phyloP scores from a whole-genome alignment of 2,888 invertebrate species.

The Platycheirus albimanus region DNA sequence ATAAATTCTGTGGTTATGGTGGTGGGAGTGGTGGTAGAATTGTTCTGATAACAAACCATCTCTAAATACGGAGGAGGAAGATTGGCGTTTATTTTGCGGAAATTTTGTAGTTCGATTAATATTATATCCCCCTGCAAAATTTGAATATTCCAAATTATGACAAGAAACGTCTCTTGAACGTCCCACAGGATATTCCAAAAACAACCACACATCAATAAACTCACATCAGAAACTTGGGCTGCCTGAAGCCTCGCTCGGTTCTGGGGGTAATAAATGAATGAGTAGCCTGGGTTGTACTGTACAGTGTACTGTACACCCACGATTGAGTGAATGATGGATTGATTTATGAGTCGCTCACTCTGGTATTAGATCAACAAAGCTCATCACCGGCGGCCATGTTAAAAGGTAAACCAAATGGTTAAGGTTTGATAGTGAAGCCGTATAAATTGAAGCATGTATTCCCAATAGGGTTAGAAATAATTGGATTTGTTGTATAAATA shows the following conservation, averaged over 20 bases:
- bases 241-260: too few relatives aligned
- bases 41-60: neutral
- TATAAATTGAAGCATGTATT: constrained; percentile 62
- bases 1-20: too few relatives aligned
- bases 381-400: neutral
- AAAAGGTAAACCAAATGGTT: constrained; percentile 1
- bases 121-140: constrained; percentile 19
- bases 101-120: constrained; percentile 5
- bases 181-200: constrained; percentile 37
- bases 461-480: constrained; percentile 56
- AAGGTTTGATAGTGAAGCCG: constrained; percentile 31
- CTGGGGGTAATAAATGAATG: neutral
- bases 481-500: constrained; percentile 46
- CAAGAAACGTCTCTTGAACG: constrained; percentile 31
- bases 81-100: constrained; percentile 3
- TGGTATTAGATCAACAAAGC: constrained; percentile 50
- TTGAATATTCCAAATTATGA: constrained; percentile 49
- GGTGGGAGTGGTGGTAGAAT: neutral
- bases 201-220: constrained; percentile 2
- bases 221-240: neutral
- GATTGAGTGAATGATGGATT: constrained; percentile 43
- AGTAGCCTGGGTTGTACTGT: too few relatives aligned
- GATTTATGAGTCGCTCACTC: constrained; percentile 46
- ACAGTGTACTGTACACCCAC: too few relatives aligned
- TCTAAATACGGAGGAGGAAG: neutral